Evolutionary conservation across 2,888 invertebrate genomes (phyloP), one percentile per base, ranked within the genome.

Genomic region (Tetheella fluctuosa): DNA sequence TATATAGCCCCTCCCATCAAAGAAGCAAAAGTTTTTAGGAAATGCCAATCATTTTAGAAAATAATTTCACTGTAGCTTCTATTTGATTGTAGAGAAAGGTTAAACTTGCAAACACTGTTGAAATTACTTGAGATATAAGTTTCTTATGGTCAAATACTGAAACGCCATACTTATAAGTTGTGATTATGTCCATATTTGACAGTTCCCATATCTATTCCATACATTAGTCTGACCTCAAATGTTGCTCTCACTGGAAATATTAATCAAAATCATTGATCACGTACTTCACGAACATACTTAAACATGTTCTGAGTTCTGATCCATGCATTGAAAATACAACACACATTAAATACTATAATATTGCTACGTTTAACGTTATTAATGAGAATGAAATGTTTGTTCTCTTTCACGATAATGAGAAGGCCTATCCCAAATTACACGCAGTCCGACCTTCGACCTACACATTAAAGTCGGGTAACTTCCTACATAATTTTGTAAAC

Each of bases 401-500:
- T 48, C 7, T 20, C 48, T 20, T 20, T 48, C 20, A 48, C 48
- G 48, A 48, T 48, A 20, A 48, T 48, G 48, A n/a, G n/a, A 20
- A 48, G 48, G 48, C 20, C 48, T 48, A 48, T 20, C 48, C 48
- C 48, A 48, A 42, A 42, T 42, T 42, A 42, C n/a, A 17, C 42
- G 42, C 42, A 17, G 6, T 42, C 17, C 15, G 20, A 48, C 48
- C 48, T 42, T 48, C 48, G 39, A 39, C 15, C 39, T 39, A 39
- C 39, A 20, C 48, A 48, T 48, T 48, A 20, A 48, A 48, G 20
- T 48, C 48, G 48, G 48, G 17, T 20, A 20, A 20, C 48, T 48
- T 48, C 48, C 48, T 48, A 48, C 48, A 6, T 48, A 6, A 48
- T 48, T 48, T 48, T 48, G 48, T 48, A 48, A 48, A 48, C 48